Base-by-base conservation (phyloP, 2,113 vertebrate species). In the Actenoides hombroni region DNA sequence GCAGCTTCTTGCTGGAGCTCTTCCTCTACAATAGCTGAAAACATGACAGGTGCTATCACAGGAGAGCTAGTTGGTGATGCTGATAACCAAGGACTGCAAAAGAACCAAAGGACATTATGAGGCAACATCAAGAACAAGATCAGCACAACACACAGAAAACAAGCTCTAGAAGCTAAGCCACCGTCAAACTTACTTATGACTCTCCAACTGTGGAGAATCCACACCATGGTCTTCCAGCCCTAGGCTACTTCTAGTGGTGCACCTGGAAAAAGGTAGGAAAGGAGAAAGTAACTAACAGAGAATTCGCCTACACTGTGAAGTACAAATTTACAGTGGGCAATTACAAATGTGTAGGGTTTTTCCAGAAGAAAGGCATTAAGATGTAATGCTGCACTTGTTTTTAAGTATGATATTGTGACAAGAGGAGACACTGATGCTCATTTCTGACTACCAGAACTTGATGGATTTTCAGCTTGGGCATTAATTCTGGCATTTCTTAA, bases 1-100 rank as follows among this genome's bases (percentile, higher is more conserved):
- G 99, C 99, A 7, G 99, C 99, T 97, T 99, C 99, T 97, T 99
- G 99, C 91, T 99, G 98, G 80, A 98, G 98, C 91, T 99, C 99
- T 90, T 99, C 99, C 93, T 99, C 99, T 86, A 99, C 97, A 37
- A 99, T 99, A 67, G 99, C 98, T 60, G 99, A 99, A 92, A 99
- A 99, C 84, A 99, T 99, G 90, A 99, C 97, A 33, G 98, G 98
- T 12, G 98, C 95, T 44, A 95, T 97, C 64, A 96, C 76, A 20
- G 98, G 95, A 33, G 98, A 97, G 86, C 97, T 98, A 64, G 97
- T 63, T 81, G 97, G 95, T 54, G 98, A 98, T 64, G 98, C 97
- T 77, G 98, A 97, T 57, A 98, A 97, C 99, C 99, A 99, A 53
- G 99, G 99, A 89, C 99, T 99, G 97, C 51, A 97, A 97, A 69